Evolutionary conservation across 2,113 vertebrate species (phyloP).

Genomic region (Triplophysa rosa): DNA sequence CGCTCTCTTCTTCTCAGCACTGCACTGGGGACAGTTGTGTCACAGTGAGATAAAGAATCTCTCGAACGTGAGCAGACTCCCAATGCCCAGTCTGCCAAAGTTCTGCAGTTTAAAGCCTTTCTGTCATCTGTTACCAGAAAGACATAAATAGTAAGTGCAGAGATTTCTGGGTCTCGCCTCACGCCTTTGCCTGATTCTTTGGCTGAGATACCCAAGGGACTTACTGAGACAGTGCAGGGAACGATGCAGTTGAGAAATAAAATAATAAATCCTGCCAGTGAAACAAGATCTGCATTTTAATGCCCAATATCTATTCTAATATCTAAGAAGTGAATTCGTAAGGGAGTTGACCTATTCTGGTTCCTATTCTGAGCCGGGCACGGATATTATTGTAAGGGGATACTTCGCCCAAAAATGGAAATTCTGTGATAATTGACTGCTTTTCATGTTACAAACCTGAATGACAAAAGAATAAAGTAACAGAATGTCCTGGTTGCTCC

Average conservation of each 20-base stretch:
- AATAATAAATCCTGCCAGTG: slow-evolving; percentile 47
- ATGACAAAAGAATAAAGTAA: background rate
- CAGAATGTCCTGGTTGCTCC: background rate
- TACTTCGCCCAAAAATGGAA: background rate
- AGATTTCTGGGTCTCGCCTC: slow-evolving; percentile 38
- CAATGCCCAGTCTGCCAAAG: slow-evolving; percentile 39
- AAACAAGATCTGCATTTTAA: slow-evolving; percentile 41
- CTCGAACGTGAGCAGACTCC: slow-evolving; percentile 41
- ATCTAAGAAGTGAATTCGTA: slow-evolving; percentile 40
- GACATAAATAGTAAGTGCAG: slow-evolving; percentile 41
- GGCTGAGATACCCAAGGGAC: slow-evolving; percentile 15
- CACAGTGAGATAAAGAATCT: slow-evolving; percentile 51
- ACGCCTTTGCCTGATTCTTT: slow-evolving; percentile 24
- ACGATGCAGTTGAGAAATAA: slow-evolving; percentile 41
- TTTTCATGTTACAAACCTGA: slow-evolving; percentile 7
- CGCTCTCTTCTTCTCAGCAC: slow-evolving; percentile 28
- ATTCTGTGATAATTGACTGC: background rate
- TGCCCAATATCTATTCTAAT: slow-evolving; percentile 41
- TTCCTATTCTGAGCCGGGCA: slow-evolving; percentile 10
- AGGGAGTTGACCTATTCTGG: slow-evolving; percentile 11
- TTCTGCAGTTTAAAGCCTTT: slow-evolving; percentile 30
- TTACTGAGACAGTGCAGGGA: slow-evolving; percentile 32
- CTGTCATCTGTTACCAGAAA: slow-evolving; percentile 47
- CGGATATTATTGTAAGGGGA: slow-evolving; percentile 2
- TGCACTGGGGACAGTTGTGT: slow-evolving; percentile 46